A percentile compares a stretch with the other conserved stretches of the same genome.
Conservation (phyloP, 2,888 invertebrate species). For the Acleris sparsana region DNA sequence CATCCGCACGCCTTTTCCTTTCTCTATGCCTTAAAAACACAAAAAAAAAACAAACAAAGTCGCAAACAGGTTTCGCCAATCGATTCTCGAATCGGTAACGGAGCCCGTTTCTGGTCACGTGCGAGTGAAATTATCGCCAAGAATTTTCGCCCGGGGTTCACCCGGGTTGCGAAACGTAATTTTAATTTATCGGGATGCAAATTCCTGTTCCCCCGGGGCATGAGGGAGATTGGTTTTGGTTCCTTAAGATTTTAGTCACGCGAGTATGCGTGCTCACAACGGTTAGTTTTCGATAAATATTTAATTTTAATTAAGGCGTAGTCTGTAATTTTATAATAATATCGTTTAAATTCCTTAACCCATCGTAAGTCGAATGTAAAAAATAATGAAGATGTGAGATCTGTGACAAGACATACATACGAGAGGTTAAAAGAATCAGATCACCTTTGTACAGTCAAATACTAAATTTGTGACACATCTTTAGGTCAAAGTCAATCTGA, state of each 20-base stretch:
- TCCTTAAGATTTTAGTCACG: slow-evolving; percentile 34
- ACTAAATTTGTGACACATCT: too few species aligned
- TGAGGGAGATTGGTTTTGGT: slow-evolving; percentile 36
- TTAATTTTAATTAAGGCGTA: background rate
- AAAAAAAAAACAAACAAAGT: background rate
- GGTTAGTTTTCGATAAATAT: background rate
- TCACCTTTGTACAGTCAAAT: too few species aligned
- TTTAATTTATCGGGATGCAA: slow-evolving; percentile 51
- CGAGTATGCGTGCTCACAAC: slow-evolving; percentile 20
- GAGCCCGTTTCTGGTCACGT: slow-evolving; percentile 45
- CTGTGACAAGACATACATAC: too few species aligned
- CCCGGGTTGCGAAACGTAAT: slow-evolving; percentile 45
- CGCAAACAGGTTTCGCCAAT: slow-evolving; percentile 41
- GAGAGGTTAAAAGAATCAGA: too few species aligned
- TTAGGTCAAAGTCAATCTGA: too few species aligned
- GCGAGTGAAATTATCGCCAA: slow-evolving; percentile 51
- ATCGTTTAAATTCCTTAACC: too few species aligned
- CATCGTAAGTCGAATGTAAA: too few species aligned
- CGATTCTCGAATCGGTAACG: slow-evolving; percentile 44
- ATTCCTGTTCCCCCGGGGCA: slow-evolving; percentile 38
- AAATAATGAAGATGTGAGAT: too few species aligned
- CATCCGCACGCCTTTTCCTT: too few species aligned
- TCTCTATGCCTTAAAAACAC: too few species aligned
- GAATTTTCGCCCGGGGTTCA: slow-evolving; percentile 35
- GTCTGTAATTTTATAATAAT: background rate